phyloP scores from a whole-genome alignment of 1,140 invertebrate species.

The Ephestia elutella region DNA sequence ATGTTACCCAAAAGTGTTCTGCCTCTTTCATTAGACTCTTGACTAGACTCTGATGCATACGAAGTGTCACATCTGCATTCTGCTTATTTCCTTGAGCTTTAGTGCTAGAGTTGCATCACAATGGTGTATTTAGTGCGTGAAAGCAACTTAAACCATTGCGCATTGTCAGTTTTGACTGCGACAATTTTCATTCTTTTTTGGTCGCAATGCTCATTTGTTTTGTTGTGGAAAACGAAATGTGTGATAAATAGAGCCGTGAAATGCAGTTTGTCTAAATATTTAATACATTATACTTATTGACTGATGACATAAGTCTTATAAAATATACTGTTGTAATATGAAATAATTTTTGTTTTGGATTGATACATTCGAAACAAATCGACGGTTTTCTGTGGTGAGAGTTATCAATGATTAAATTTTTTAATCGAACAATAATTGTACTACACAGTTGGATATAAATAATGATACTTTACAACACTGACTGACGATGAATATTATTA shows the following conservation, averaged over 20 bases:
- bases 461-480: too few species aligned
- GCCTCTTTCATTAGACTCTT: too few species aligned
- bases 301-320: neutral
- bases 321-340: too few species aligned
- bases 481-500: too few species aligned
- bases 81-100: neutral
- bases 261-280: neutral
- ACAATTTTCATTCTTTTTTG: constrained; percentile 10
- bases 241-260: neutral
- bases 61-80: neutral
- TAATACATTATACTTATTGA: neutral
- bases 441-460: too few species aligned
- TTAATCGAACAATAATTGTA: too few species aligned
- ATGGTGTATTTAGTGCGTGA: constrained; percentile 35
- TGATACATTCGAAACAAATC: too few species aligned
- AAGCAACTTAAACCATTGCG: constrained; percentile 36
- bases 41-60: too few species aligned
- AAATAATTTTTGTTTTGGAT: too few species aligned
- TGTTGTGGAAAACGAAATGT: neutral
- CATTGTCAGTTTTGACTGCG: constrained; percentile 23
- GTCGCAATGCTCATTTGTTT: neutral
- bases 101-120: constrained; percentile 40
- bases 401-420: too few species aligned
- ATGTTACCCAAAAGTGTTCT: too few species aligned
- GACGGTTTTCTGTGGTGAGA: too few species aligned